These are phyloP conservation scores for Auanema freiburgensis DNA, from an alignment of 2,888 invertebrate species.

Conservation along the genomic window DNA sequence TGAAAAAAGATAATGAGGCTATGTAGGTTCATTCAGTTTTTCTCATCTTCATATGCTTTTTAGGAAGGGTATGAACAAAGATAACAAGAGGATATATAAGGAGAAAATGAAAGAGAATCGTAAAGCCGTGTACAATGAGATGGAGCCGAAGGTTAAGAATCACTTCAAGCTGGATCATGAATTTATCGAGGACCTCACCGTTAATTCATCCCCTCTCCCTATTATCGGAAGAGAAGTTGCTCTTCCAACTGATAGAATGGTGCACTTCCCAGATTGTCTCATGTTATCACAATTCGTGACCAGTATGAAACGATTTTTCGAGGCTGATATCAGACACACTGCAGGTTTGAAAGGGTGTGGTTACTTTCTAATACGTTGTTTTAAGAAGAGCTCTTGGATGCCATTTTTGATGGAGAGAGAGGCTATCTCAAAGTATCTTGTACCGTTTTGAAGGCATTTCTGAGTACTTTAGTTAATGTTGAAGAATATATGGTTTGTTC, in stretches of 20 bases:
- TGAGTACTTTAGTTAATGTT: background rate
- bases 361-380: background rate
- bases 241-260: background rate
- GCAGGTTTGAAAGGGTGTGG: no score
- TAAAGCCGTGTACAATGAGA: conserved; percentile 6
- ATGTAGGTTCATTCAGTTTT: conserved; percentile 11
- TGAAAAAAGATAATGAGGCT: conserved; percentile 15
- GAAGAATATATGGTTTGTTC: background rate
- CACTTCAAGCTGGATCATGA: conserved; percentile 15
- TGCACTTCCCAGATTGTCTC: conserved; percentile 16
- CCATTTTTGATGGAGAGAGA: no score
- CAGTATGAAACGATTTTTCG: conserved; percentile 12
- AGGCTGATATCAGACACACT: conserved; percentile 2
- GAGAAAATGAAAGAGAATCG: conserved; percentile 7
- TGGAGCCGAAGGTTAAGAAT: conserved; percentile 12
- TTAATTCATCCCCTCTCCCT: conserved; percentile 2
- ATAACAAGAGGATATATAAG: conserved; percentile 15
- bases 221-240: conserved; percentile 6
- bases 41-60: background rate
- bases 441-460: no score
- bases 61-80: conserved; percentile 18
- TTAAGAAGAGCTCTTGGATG: background rate
- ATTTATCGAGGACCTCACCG: conserved; percentile 13
- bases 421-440: no score
- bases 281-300: conserved; percentile 18